Evolutionary conservation across 2,113 vertebrate species (phyloP), one percentile per base, ranked within the genome.

Genomic region (Perca flavescens): DNA sequence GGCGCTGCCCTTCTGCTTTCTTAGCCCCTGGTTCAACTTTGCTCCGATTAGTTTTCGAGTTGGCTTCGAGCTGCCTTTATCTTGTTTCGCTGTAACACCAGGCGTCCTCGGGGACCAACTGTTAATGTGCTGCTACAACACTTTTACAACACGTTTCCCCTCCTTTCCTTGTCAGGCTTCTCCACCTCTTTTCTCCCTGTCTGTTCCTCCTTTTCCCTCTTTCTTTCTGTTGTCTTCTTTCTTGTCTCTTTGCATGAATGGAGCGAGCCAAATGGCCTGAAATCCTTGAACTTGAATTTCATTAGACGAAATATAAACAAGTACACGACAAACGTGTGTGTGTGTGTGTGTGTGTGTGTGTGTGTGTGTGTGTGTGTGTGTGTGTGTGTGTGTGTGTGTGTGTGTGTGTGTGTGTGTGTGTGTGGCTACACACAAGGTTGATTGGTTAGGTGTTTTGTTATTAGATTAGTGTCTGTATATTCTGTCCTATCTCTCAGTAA

Each of bases 291-390:
- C 43, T 74, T 58, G 16, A 73, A 61, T 21, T 74, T 77, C 17
- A 82, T 82, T 80, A 70, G 74, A 62, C 54, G 47, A 61, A 84
- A 82, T 74, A 62, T 60, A 86, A 66, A 75, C 77, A 46, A 47
- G 52, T 77, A 47, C 50, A 76, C 2, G 5, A 31, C 49, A 64
- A 81, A 79, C 77, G 67, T 50, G 57, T 79, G 74, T 53, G 60
- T 36, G 4, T 63, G 65, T 2, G 16, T 43, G 25, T 49, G 25
- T 34, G 79, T 36, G 52, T 36, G 34, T 36, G 34, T 36, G 34
- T 36, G 34, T 36, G 34, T 36, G 34, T 7, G 34, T 36, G 34
- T 7, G 34, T 34, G 34, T 34, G 34, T 34, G 34, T 34, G 34
- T 34, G 34, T 34, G 34, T 34, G 34, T 34, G 34, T 34, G 34